Conservation (phyloP, 2,888 invertebrate species). For the Unio pictorum region DNA sequence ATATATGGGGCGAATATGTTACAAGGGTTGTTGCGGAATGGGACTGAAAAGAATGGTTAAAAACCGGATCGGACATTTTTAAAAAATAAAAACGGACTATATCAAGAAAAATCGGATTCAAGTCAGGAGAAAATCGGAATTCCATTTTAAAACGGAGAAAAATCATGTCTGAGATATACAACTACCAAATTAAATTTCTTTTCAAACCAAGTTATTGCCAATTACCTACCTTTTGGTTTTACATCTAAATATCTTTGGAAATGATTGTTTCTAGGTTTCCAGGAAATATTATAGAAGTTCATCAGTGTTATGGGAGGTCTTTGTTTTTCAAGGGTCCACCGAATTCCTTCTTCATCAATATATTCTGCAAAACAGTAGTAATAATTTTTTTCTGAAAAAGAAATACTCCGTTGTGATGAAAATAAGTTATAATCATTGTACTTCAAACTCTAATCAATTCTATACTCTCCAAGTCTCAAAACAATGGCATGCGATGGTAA, state of each 20-base stretch:
- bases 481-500: too few relatives aligned
- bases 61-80: too few relatives aligned
- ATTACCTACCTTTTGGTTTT: constrained; percentile 77
- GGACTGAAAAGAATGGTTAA: too few relatives aligned
- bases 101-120: too few relatives aligned
- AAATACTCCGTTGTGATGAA: background rate
- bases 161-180: too few relatives aligned
- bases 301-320: constrained; percentile 75
- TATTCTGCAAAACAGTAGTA: constrained; percentile 52
- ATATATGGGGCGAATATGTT: too few relatives aligned
- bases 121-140: too few relatives aligned
- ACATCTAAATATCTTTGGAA: constrained; percentile 86
- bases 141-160: too few relatives aligned
- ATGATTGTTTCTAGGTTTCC: constrained; percentile 84
- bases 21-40: too few relatives aligned
- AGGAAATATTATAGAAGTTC: constrained; percentile 79
- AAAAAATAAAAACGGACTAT: too few relatives aligned
- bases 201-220: background rate
- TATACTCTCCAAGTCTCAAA: too few relatives aligned
- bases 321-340: constrained; percentile 68
- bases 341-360: constrained; percentile 70
- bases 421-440: background rate
- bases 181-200: background rate
- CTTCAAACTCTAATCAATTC: background rate
- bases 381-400: background rate